Evolutionary conservation across 1,140 invertebrate genomes (phyloP), one percentile per base, ranked within the genome.

Genomic region (Tetramorium alpestre): DNA sequence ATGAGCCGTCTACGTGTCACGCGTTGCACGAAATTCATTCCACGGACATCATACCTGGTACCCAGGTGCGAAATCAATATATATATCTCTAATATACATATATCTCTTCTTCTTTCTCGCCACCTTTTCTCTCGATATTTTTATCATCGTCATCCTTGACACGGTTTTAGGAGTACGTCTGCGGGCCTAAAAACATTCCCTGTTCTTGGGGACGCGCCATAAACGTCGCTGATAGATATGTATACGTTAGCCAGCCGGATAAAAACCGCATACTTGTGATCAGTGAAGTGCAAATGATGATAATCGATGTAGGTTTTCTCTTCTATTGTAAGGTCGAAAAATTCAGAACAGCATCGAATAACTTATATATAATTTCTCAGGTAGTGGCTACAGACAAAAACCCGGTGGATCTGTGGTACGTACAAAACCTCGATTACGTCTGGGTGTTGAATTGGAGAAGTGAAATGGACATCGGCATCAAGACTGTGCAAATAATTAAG

Each of bases 391-490:
- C 97, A 8, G 97, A 98, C 92, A 97, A 97, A 92, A 96, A 96
- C 90, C 97, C 97, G 3, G 97, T 98, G 5, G 96, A 97, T 78
- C 93, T 98, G 4, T 96, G 97, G 90, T 98, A 98, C 92, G 96
- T 98, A 3, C 96, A 96, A 47, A 96, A 97, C 91, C 92, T 98
- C 76, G 97, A 98, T 93, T 97, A 98, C 94, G 97, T 98, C 2
- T 98, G 98, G 98, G 96, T 98, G 6, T 93, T 98, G 44, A 98
- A 97, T 92, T 98, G 97, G 97, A 96, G 97, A 33, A 95, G 95
- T 18, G 94, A 96, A 41, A 91, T 94, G 44, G 95, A 96, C 89
- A 94, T 96, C 72, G 97, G 97, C 8, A 96, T 96, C 56, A 98
- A 98, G 94, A 98, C 97, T 1, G 96, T 98, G 73, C 96, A 97